A percentile compares a stretch with the other conserved stretches of the same genome.
phyloP scores from a whole-genome alignment of 1,140 invertebrate species.

The Drosophila sulfurigaster region DNA sequence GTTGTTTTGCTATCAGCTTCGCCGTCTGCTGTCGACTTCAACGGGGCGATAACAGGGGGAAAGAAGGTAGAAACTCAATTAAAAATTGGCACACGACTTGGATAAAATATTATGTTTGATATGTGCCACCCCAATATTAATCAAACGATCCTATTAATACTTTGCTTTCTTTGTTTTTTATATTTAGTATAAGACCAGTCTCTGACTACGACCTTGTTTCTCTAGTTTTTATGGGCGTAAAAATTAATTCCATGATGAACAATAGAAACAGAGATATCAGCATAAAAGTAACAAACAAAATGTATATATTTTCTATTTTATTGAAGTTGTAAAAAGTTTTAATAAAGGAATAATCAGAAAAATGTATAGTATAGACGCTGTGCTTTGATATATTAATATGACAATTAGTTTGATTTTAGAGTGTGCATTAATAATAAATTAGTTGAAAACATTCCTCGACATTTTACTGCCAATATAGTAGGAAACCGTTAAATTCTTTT shows the following conservation, averaged over 20 bases:
- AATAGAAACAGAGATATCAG: neutral
- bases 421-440: neutral
- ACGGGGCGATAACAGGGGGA: neutral
- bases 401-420: too few relatives aligned
- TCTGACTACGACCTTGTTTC: constrained; percentile 28
- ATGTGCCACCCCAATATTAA: constrained; percentile 10
- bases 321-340: too few relatives aligned
- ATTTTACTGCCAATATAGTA: neutral
- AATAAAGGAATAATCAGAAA: too few relatives aligned
- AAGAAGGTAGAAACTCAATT: constrained; percentile 6
- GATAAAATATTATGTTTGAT: constrained; percentile 8
- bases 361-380: neutral
- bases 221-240: constrained; percentile 15
- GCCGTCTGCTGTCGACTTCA: neutral
- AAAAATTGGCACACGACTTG: constrained; percentile 29
- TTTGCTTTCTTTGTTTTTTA: neutral
- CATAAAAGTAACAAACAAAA: neutral
- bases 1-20: constrained; percentile 63
- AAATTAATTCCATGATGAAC: constrained; percentile 5
- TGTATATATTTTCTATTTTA: too few relatives aligned
- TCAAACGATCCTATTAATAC: neutral
- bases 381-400: neutral
- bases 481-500: neutral
- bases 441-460: neutral
- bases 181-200: constrained; percentile 23